A percentile compares a stretch with the other conserved stretches of the same genome.
phyloP scores from a whole-genome alignment of 2,888 invertebrate species.

The Mythimna ferrago region DNA sequence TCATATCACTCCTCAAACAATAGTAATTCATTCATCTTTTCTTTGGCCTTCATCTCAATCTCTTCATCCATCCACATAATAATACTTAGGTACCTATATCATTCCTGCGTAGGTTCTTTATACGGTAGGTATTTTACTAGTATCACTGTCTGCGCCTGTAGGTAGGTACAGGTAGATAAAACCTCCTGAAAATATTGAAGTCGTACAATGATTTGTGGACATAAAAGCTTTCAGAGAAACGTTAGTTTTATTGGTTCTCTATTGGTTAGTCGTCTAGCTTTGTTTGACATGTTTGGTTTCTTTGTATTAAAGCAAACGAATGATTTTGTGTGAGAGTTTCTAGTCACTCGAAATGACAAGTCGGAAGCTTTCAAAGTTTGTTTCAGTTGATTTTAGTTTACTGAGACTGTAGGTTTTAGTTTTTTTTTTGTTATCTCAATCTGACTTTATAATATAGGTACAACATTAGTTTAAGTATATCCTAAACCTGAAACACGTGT shows the following conservation, averaged over 20 bases:
- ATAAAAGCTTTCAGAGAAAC: conserved; percentile 24
- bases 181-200: conserved; percentile 27
- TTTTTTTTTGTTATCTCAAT: too few species aligned
- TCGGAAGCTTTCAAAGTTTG: not conserved
- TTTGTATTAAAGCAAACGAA: conserved; percentile 31
- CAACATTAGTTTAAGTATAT: too few species aligned
- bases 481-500: too few species aligned
- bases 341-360: not conserved
- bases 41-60: too few species aligned
- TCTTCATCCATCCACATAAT: too few species aligned
- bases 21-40: too few species aligned
- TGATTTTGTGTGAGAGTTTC: not conserved
- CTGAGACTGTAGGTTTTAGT: too few species aligned
- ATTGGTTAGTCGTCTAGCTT: conserved; percentile 24
- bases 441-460: too few species aligned
- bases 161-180: too few species aligned
- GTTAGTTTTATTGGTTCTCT: conserved; percentile 26
- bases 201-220: conserved; percentile 17
- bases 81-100: too few species aligned
- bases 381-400: not conserved
- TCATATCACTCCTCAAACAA: too few species aligned
- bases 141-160: conserved; percentile 7
- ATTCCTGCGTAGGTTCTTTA: too few species aligned
- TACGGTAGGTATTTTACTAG: conserved; percentile 9
- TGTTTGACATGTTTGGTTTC: not conserved